These are phyloP conservation scores for Isichthys henryi DNA, from an alignment of 2,113 vertebrate genomes.

Conservation along the genomic window DNA sequence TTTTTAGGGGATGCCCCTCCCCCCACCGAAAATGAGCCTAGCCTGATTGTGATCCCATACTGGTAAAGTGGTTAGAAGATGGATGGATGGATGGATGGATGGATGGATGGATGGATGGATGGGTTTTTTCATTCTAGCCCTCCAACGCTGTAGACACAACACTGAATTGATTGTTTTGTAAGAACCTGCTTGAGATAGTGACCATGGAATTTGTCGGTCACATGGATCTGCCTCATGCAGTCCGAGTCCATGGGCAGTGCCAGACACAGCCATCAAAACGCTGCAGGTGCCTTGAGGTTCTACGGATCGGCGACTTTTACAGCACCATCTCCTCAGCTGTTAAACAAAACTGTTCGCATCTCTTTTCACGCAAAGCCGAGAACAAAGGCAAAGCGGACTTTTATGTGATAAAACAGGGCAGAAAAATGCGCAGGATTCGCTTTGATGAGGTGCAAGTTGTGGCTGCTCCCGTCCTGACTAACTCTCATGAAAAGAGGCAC, in stretches of 20 bases:
- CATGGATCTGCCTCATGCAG: background rate
- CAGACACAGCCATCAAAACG: background rate
- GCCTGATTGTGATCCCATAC: background rate
- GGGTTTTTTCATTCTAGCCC: background rate
- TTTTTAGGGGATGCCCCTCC: background rate
- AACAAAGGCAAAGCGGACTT: slow-evolving; percentile 47
- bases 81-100: too few relatives aligned
- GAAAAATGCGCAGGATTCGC: slow-evolving; percentile 35
- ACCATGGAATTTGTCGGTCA: background rate
- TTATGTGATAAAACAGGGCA: slow-evolving; percentile 39
- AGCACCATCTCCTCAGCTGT: background rate
- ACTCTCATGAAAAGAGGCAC: slow-evolving; percentile 38
- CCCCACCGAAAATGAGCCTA: too few relatives aligned
- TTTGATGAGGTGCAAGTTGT: slow-evolving; percentile 37
- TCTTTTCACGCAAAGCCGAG: slow-evolving; percentile 36
- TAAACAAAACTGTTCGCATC: slow-evolving; percentile 27
- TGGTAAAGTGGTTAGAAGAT: background rate
- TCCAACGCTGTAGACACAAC: background rate
- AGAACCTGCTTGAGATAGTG: background rate
- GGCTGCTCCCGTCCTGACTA: slow-evolving; percentile 49
- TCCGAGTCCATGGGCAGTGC: background rate
- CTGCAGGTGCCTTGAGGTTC: slow-evolving; percentile 33
- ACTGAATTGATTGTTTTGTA: background rate
- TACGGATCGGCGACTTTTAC: slow-evolving; percentile 10
- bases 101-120: background rate